A percentile compares a stretch with the other conserved stretches of the same genome.
Evolutionary conservation across 1,140 invertebrate genomes (phyloP).

Genomic region (Temnothorax longispinosus): DNA sequence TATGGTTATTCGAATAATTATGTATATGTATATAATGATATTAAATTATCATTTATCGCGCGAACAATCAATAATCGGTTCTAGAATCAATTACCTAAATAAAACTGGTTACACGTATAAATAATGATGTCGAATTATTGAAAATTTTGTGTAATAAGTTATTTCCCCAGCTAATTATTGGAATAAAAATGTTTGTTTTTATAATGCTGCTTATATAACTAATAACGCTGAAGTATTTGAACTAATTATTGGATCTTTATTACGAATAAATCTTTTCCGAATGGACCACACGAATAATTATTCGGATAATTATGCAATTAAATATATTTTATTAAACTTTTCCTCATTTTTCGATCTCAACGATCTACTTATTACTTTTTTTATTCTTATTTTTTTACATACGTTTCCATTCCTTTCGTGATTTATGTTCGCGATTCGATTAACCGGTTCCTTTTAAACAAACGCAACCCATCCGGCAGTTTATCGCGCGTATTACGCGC

Average conservation of each 20-base stretch:
- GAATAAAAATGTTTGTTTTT: background rate
- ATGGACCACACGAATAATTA: background rate
- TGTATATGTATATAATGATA: background rate
- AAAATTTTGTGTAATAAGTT: background rate
- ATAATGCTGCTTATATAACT: background rate
- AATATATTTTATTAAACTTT: background rate
- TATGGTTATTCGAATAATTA: slow-evolving; percentile 15
- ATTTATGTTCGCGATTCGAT: slow-evolving; percentile 16
- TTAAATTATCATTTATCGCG: background rate
- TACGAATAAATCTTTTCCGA: background rate
- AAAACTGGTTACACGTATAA: background rate
- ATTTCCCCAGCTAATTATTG: background rate
- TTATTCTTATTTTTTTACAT: background rate
- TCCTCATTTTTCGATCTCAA: background rate
- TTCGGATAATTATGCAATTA: background rate
- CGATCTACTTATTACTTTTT: background rate
- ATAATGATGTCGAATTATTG: slow-evolving; percentile 5
- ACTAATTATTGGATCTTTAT: background rate
- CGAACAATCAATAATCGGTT: background rate
- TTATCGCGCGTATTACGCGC: slow-evolving; percentile 55
- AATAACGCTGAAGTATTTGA: background rate
- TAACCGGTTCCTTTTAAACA: slow-evolving; percentile 31
- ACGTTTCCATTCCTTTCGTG: background rate
- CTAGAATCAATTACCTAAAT: background rate
- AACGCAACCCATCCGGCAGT: slow-evolving; percentile 39